A percentile compares a stretch with the other conserved stretches of the same genome.
phyloP scores from a whole-genome alignment of 2,113 vertebrate genomes.

The Tupaia chinensis region DNA sequence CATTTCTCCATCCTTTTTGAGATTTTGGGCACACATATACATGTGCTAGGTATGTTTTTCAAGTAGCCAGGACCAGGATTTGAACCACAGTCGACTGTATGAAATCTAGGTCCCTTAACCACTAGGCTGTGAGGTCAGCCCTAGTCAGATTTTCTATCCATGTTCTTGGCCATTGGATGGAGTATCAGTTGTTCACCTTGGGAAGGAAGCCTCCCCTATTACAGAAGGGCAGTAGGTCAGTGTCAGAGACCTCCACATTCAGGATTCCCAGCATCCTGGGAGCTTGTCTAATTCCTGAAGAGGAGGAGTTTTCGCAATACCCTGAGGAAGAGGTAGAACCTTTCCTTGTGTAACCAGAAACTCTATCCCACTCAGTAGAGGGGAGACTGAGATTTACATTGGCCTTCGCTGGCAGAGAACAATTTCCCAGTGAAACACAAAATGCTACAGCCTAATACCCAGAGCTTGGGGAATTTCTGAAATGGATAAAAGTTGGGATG shows the following conservation, averaged over 20 bases:
- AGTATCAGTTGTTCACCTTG: neutral
- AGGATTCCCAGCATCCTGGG: neutral
- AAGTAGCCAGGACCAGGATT: too few relatives aligned
- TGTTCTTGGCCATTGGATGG: neutral
- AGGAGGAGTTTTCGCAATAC: neutral
- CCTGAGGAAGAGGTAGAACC: neutral
- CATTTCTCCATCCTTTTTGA: too few relatives aligned
- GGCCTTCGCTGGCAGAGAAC: neutral
- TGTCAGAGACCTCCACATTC: neutral
- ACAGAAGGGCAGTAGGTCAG: neutral
- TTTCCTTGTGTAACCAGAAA: neutral
- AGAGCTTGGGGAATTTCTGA: neutral
- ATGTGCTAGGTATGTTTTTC: too few relatives aligned
- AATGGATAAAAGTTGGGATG: neutral
- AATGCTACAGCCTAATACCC: neutral
- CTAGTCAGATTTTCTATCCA: neutral
- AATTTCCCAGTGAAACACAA: neutral
- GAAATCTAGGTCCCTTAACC: too few relatives aligned
- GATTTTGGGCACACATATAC: too few relatives aligned
- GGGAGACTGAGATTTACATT: neutral
- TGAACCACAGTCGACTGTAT: too few relatives aligned
- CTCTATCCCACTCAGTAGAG: neutral
- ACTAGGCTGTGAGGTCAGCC: too few relatives aligned
- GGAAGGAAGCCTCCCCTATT: neutral
- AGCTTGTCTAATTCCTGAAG: neutral